phyloP scores from a whole-genome alignment of 1,140 invertebrate genomes.

The Drosophila malerkotliana region DNA sequence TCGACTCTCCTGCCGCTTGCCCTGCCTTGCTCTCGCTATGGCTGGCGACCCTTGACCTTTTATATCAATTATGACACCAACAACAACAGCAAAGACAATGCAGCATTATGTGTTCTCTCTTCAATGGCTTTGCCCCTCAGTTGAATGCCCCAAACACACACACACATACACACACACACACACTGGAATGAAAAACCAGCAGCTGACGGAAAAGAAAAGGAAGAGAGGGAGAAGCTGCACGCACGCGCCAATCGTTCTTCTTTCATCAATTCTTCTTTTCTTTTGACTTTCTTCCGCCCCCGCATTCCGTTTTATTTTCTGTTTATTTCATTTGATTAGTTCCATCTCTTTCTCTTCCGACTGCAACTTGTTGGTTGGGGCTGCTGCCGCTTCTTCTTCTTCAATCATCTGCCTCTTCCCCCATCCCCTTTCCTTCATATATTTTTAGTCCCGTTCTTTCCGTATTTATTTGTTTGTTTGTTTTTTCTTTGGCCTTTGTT shows the following conservation, averaged over 20 bases:
- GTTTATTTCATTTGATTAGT: constrained; percentile 11
- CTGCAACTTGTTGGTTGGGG: constrained; percentile 45
- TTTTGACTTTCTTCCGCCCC: constrained; percentile 12
- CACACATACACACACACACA: neutral
- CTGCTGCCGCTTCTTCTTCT: neutral
- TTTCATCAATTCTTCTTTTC: constrained; percentile 1
- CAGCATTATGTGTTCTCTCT: constrained; percentile 41
- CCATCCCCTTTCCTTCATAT: neutral
- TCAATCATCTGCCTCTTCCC: constrained; percentile 5
- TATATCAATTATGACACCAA: constrained; percentile 63
- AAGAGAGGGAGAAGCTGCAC: constrained; percentile 30
- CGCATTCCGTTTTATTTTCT: constrained; percentile 7
- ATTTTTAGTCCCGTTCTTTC: neutral
- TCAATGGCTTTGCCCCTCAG: constrained; percentile 33
- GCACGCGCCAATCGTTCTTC: constrained; percentile 61
- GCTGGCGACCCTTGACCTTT: constrained; percentile 72
- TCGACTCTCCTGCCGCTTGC: constrained; percentile 8
- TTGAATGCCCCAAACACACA: constrained; percentile 49
- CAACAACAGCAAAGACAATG: constrained; percentile 54
- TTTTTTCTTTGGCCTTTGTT: constrained; percentile 6
- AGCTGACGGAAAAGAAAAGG: constrained; percentile 43
- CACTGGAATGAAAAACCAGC: constrained; percentile 23
- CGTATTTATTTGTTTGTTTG: constrained; percentile 2
- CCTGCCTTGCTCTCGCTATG: neutral
- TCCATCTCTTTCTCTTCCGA: constrained; percentile 11